Evolutionary conservation across 2,888 invertebrate species (phyloP), one percentile per base, ranked within the genome.

Genomic region (Xestobium rufovillosum): DNA sequence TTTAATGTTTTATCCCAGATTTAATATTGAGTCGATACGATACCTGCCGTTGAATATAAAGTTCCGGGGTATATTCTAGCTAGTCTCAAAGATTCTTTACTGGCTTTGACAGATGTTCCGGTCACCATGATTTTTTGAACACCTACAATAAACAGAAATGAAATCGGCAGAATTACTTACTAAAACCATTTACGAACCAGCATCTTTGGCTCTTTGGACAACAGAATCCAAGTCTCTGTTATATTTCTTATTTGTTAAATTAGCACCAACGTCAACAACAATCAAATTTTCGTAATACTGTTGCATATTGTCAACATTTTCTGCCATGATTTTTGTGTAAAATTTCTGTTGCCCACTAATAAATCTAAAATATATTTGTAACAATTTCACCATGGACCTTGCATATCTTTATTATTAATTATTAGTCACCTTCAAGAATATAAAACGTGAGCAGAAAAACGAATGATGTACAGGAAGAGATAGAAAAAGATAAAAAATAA

Each of bases 41-140:
- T 59, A 82, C 88, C 88, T 62, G 90, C 91, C 49, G 91, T 91
- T 34, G 87, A 89, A 67, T 91, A 92, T 51, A 92, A 76, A 27
- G 82, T 83, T 53, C 88, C 86, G 38, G 92, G 91, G 68, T 89
- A 90, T 55, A 92, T 83, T 59, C 89, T 76, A 38, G 90, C 88
- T 49, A 92, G 70, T 61, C 91, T 75, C 43, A 92, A 68, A 35
- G 90, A 90, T 71, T 92, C 92, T 68, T 89, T 90, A 60, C 90
- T 90, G 39, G 82, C 82, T 63, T 84, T 80, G 38, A 91, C 80
- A 49, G 89, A 90, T 47, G 87, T 88, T 31, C 91, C 91, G 36
- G 88, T 89, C 41, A 92, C 91, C 82, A 92, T 88, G 43, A 92
- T 85, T 68, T 92, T 92, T 64, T 88, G 87, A 57, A 94, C 89